Percentiles rank a stretch among this genome's conserved stretches.
Evolutionary conservation across 2,113 vertebrate genomes (phyloP).

Genomic region (Chauna torquata): DNA sequence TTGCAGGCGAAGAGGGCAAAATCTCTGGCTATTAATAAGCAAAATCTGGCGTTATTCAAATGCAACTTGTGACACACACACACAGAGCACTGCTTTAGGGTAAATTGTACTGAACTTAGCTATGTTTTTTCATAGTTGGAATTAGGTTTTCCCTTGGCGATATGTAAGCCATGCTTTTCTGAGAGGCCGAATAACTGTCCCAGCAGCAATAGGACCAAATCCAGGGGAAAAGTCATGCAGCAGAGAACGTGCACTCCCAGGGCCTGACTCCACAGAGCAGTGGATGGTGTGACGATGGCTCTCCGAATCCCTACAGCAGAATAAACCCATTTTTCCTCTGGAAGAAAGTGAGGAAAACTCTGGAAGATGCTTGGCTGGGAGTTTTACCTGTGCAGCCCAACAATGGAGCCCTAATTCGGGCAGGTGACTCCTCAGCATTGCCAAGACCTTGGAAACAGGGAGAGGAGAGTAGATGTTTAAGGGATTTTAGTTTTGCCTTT

Average conservation of each 20-base stretch:
- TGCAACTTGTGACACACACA: background rate
- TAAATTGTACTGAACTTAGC: background rate
- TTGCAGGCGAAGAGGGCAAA: accelerated
- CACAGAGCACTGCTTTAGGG: background rate
- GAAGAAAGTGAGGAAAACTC: background rate
- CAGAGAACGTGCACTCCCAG: background rate
- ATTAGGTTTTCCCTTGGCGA: slow-evolving; percentile 31
- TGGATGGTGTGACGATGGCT: background rate
- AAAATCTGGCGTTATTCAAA: background rate
- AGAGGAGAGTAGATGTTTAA: background rate
- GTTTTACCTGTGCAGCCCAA: background rate
- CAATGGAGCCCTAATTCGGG: background rate
- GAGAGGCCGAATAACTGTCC: background rate
- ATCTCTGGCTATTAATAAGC: background rate
- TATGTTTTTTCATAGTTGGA: background rate
- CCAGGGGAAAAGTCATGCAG: slow-evolving; percentile 9
- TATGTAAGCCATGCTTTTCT: background rate
- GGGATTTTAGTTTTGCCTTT: background rate
- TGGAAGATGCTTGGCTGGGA: background rate
- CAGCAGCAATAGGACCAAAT: background rate
- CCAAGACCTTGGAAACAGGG: background rate
- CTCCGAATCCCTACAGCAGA: background rate
- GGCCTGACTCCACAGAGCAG: background rate
- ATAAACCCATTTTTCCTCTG: background rate
- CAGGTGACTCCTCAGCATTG: background rate